A percentile compares a stretch with the other conserved stretches of the same genome.
phyloP scores from a whole-genome alignment of 2,113 vertebrate species.

The Centropus bengalensis region DNA sequence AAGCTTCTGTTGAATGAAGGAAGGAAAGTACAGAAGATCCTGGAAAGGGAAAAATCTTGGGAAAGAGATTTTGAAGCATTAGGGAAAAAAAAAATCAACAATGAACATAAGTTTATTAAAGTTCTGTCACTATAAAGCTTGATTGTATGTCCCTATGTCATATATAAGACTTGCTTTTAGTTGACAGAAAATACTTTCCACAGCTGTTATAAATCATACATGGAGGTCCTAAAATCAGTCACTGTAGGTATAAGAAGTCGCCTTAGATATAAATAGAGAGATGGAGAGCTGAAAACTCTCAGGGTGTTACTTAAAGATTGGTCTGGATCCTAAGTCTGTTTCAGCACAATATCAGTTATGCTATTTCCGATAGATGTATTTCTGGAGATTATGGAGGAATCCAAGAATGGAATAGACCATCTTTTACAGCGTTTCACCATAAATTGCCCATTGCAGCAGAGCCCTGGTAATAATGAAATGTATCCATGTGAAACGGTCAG shows the following conservation, averaged over 20 bases:
- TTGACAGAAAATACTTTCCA: neutral
- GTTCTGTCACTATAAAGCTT: neutral
- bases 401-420: neutral
- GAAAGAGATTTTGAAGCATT: neutral
- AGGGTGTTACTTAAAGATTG: neutral
- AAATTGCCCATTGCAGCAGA: fast-evolving
- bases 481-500: neutral
- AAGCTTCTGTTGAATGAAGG: neutral
- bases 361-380: neutral
- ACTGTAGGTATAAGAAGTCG: neutral
- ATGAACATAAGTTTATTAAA: neutral
- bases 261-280: neutral
- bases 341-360: neutral
- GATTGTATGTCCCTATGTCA: neutral
- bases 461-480: neutral
- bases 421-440: neutral
- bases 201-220: neutral
- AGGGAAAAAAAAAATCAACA: neutral
- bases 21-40: neutral
- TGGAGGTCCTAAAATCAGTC: neutral
- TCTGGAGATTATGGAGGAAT: neutral
- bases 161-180: neutral
- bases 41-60: neutral
- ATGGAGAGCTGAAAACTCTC: neutral
- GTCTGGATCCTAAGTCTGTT: neutral